phyloP scores from a whole-genome alignment of 92 coral and sea anemone genomes.

The Porites rus region DNA sequence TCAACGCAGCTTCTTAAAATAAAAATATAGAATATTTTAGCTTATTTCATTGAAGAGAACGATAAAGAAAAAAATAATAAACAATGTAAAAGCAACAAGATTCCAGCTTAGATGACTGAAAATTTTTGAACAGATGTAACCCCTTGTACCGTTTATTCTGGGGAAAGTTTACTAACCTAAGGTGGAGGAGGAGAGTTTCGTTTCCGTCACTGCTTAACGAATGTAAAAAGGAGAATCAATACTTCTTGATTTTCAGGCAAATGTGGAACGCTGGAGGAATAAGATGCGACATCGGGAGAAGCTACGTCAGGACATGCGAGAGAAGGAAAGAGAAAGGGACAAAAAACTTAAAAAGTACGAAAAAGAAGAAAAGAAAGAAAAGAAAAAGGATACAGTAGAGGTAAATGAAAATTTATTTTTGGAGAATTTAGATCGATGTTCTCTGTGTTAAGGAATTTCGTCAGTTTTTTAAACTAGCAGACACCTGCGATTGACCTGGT shows the following conservation, averaged over 20 bases:
- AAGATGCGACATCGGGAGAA: constrained; percentile 85
- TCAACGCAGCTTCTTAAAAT: too few relatives aligned
- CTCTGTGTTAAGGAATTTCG: neutral
- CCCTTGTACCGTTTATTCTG: too few relatives aligned
- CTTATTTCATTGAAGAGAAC: too few relatives aligned
- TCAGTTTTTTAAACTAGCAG: neutral
- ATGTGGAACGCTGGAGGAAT: constrained; percentile 84
- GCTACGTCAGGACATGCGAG: constrained; percentile 81
- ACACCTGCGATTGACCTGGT: neutral
- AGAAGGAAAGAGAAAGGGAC: constrained; percentile 76
- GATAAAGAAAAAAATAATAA: too few relatives aligned
- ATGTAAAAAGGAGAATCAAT: neutral
- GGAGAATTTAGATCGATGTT: neutral
- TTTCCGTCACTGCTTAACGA: too few relatives aligned
- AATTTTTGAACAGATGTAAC: too few relatives aligned
- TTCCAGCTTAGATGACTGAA: too few relatives aligned
- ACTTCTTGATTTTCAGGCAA: constrained; percentile 51
- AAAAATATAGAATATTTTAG: too few relatives aligned
- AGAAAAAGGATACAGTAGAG: constrained; percentile 5
- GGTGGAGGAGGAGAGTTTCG: neutral
- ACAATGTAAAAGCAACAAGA: too few relatives aligned
- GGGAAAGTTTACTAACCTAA: too few relatives aligned
- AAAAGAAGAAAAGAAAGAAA: constrained; percentile 4
- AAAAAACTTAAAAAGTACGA: constrained; percentile 30
- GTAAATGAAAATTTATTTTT: neutral